Base-by-base conservation (phyloP, 2,113 vertebrate genomes). In the Colossoma macropomum region DNA sequence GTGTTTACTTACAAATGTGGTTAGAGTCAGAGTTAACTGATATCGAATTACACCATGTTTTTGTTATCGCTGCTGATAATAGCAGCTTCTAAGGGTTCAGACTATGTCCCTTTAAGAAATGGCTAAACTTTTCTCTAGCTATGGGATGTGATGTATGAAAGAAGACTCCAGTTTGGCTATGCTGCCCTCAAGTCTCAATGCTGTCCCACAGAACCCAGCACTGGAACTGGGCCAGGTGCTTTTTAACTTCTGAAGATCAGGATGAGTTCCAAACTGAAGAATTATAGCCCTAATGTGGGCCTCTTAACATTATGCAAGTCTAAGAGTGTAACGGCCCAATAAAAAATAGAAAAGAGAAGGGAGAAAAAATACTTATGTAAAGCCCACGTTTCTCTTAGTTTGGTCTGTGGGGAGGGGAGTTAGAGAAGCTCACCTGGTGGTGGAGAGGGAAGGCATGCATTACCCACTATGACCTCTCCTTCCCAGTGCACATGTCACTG, bases 301-400 rank as follows among this genome's bases (percentile, higher is more conserved):
- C 88, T 91, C 87, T 73, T 30, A 79, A 85, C 87, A 88, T 93
- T 92, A 93, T 86, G 87, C 89, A 93, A 92, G 80, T 87, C 70
- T 85, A 86, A 81, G 83, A 86, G 84, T 87, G 79, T 74, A 89
- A 84, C 79, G 81, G 87, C 32, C 86, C 75, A 50, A 89, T 75
- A 76, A 84, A 81, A 78, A 77, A 79, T 68, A 77, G 62, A 56
- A 77, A 52, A 17, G 48, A 52, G 54, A 72, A 16, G 25, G 6
- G 52, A 3, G 80, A 62, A 66, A 76, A 68, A 85, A 80, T 77
- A 65, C 86, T 87, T 76, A 86, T 75, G 85, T 83, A 82, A 89
- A 90, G 72, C 85, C 78, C 86, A 88, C 66, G 59, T 81, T 88
- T 87, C 84, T 75, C 84, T 75, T 84, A 79, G 68, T 77, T 32